A percentile compares a stretch with the other conserved stretches of the same genome.
These are phyloP conservation scores for Heliopora coerulea DNA, from an alignment of 92 coral and sea anemone genomes.

Conservation along the genomic window DNA sequence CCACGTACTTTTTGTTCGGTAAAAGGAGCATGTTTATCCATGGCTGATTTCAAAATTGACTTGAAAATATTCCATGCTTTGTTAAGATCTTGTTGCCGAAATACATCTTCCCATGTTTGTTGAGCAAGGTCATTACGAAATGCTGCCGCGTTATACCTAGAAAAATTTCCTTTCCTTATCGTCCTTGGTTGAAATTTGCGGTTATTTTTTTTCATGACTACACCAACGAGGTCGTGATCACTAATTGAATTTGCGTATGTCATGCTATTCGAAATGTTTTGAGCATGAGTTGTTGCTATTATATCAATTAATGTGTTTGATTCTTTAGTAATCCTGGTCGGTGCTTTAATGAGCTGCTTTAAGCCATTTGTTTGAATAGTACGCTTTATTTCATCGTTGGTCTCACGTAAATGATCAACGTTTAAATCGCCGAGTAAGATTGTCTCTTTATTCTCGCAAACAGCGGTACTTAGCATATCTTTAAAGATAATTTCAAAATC, in stretches of 20 bases:
- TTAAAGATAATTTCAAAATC: conserved; percentile 1
- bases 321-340: conserved; percentile 13
- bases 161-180: not conserved
- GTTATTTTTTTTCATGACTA: not conserved
- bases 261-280: conserved; percentile 1
- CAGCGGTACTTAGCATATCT: conserved; percentile 1
- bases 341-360: not conserved
- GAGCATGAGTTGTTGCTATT: conserved; percentile 4
- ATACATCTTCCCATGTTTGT: conserved; percentile 6
- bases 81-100: not conserved
- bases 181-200: conserved; percentile 19
- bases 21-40: conserved; percentile 43
- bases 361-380: not conserved
- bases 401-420: not conserved
- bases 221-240: conserved; percentile 16
- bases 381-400: not conserved
- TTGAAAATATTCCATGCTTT: conserved; percentile 30
- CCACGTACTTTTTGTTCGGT: conserved; percentile 24
- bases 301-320: conserved; percentile 12
- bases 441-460: conserved; percentile 17
- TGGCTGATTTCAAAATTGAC: conserved; percentile 14
- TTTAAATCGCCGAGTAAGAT: conserved; percentile 2
- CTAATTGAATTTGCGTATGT: conserved; percentile 22
- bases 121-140: not conserved
- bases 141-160: not conserved